Evolutionary conservation across 2,113 vertebrate genomes (phyloP).

Genomic region (Barnardius zonarius): DNA sequence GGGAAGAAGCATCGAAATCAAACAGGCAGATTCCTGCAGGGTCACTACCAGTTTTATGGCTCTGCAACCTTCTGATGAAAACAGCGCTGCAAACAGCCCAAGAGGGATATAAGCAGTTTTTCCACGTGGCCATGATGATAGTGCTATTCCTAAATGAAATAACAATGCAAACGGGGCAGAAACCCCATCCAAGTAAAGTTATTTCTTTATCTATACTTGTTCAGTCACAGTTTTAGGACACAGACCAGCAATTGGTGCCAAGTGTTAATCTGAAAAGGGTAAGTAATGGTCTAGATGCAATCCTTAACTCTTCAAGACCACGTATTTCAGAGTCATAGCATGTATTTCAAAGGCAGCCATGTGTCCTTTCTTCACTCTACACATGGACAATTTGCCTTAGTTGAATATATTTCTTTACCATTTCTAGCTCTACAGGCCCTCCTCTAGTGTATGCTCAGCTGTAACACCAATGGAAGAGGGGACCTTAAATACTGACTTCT

Average conservation of each 20-base stretch:
- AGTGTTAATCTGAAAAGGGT: not conserved
- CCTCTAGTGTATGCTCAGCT: not conserved
- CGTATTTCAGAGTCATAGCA: not conserved
- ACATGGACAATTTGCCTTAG: not conserved
- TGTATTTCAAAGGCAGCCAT: not conserved
- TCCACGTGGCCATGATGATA: rapidly evolving
- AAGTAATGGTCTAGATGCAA: not conserved
- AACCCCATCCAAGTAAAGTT: not conserved
- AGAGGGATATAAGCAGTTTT: not conserved
- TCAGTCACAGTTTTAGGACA: not conserved
- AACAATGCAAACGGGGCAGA: not conserved
- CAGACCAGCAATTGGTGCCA: not conserved
- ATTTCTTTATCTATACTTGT: not conserved
- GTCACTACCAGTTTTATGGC: not conserved
- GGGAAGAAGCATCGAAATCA: not conserved
- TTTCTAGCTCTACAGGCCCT: not conserved
- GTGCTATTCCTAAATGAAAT: not conserved
- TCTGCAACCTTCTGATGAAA: not conserved
- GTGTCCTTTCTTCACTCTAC: not conserved
- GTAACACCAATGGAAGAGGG: not conserved
- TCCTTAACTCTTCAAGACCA: not conserved
- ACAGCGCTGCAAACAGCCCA: not conserved
- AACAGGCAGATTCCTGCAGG: not conserved
- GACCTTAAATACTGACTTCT: not conserved
- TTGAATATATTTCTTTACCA: not conserved